Conservation (phyloP, 2,888 invertebrate genomes). For the Leucania comma region DNA sequence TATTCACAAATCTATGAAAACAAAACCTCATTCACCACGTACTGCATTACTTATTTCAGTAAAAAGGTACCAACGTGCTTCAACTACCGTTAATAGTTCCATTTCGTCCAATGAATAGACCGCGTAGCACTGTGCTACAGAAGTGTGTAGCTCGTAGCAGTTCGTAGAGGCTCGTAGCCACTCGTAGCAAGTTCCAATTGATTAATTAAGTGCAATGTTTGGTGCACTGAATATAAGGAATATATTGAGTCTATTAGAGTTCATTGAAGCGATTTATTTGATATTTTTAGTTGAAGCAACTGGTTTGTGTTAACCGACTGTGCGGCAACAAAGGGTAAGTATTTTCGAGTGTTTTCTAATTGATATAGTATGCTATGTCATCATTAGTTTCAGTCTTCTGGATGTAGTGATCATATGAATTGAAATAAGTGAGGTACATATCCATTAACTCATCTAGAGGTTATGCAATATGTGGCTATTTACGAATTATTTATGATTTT, state of each 20-base stretch:
- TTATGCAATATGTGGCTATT: too few relatives aligned
- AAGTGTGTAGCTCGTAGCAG: constrained; percentile 49
- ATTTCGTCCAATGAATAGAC: constrained; percentile 44
- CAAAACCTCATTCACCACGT: constrained; percentile 13
- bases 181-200: constrained; percentile 44
- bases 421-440: too few relatives aligned
- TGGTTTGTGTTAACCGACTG: background rate
- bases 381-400: too few relatives aligned
- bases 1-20: constrained; percentile 5
- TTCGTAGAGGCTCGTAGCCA: constrained; percentile 50
- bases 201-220: constrained; percentile 47
- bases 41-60: constrained; percentile 36
- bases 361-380: background rate
- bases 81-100: constrained; percentile 42
- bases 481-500: too few relatives aligned
- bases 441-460: too few relatives aligned
- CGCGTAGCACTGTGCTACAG: constrained; percentile 57
- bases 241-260: constrained; percentile 15
- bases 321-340: background rate
- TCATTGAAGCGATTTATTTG: constrained; percentile 9
- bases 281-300: background rate
- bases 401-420: background rate
- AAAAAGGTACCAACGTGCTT: constrained; percentile 40
- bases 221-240: constrained; percentile 13
- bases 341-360: background rate